Percentiles rank a stretch among this genome's conserved stretches.
Conservation (phyloP, 2,113 vertebrate species). For the Semnornis frantzii region DNA sequence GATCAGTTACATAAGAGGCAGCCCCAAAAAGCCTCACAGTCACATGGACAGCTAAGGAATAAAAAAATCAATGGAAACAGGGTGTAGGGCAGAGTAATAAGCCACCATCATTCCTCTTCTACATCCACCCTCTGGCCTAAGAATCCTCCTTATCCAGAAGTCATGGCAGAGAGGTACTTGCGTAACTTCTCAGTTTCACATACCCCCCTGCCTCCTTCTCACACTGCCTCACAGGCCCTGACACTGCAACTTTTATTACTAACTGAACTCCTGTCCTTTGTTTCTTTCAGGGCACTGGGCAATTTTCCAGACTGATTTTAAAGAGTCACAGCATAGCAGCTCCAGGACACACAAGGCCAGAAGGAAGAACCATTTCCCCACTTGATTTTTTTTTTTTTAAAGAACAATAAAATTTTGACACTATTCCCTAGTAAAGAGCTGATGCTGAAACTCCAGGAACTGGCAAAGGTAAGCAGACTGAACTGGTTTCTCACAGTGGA, state of each 20-base stretch:
- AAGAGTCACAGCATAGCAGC: neutral
- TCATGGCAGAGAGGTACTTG: neutral
- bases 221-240: neutral
- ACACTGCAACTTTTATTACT: neutral
- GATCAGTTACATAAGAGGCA: neutral
- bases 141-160: neutral
- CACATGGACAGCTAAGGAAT: neutral
- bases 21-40: neutral
- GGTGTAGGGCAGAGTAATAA: neutral
- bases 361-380: neutral
- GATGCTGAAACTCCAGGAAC: neutral
- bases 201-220: neutral
- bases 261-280: conserved; percentile 14
- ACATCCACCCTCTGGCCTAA: neutral
- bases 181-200: neutral
- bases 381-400: neutral
- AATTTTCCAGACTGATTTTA: conserved; percentile 31
- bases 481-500: neutral
- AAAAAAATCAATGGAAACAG: neutral
- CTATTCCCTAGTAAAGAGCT: neutral
- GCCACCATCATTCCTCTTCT: neutral
- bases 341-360: neutral
- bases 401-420: neutral
- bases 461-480: neutral
- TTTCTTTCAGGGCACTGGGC: neutral